Conservation (phyloP, 2,888 invertebrate genomes). For the Brachyptera putata region DNA sequence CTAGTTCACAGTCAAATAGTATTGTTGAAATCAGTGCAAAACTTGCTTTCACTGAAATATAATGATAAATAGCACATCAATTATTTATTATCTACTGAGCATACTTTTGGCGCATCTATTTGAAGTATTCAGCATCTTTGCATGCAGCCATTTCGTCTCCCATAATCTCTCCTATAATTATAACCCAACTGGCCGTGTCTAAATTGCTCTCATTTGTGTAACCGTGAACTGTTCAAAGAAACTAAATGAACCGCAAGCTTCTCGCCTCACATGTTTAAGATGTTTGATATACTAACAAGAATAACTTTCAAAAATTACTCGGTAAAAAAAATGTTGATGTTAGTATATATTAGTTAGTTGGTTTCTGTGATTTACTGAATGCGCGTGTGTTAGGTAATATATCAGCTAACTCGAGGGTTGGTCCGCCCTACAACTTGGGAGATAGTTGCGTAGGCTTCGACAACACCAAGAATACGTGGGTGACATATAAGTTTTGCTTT, state of each 20-base stretch:
- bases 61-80: too few species aligned
- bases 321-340: background rate
- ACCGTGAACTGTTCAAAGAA: constrained; percentile 9
- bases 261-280: constrained; percentile 1
- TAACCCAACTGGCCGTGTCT: background rate
- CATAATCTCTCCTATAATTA: too few species aligned
- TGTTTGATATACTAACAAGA: constrained; percentile 6
- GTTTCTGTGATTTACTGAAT: background rate
- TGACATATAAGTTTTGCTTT: background rate
- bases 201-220: background rate
- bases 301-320: background rate
- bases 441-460: background rate
- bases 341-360: constrained; percentile 1
- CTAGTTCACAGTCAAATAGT: too few species aligned
- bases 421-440: background rate
- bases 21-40: too few species aligned
- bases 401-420: background rate
- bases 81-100: too few species aligned
- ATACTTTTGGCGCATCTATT: too few species aligned
- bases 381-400: constrained; percentile 1
- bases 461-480: constrained; percentile 10
- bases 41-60: too few species aligned
- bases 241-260: constrained; percentile 2
- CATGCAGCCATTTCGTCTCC: too few species aligned
- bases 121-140: too few species aligned